Evolutionary conservation across 2,797 vertebrate species (phyloP), one percentile per base, ranked within the genome.

Genomic region (Mionectes olivaceus): DNA sequence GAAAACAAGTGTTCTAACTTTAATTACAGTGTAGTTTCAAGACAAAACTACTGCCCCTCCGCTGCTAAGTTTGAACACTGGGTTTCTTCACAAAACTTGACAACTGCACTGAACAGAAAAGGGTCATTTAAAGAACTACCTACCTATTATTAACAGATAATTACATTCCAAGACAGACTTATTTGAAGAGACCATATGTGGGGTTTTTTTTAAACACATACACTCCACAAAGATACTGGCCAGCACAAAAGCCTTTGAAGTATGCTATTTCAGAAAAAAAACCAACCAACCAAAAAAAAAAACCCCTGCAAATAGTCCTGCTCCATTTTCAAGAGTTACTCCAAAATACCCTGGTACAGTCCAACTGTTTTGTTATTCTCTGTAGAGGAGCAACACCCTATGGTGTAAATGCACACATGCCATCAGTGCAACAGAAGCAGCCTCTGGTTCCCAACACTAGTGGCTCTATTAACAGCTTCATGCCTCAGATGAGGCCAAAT

Each of bases 281-380:
- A 41, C 2, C 15, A 60, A 2, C 5, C 6, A 2, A 5, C 5
- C 2, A 3, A 23, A 28, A 37, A 3, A 3, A 47, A 57, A 16
- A 16, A 52, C 18, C 4, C 13, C 2, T 23, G 32, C 23, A 50
- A 41, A 60, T 16, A 77, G 76, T 41, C 24, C 19, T 70, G 7
- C 33, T 81, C 17, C 11, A 65, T 71, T 86, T 49, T 52, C 5
- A 64, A 52, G 21, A 49, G n/a, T 33, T 75, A 68, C 37, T 59
- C n/a, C 46, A 25, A 44, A 70, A 46, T 32, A 52, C 7, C 11
- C 21, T 46, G 10, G 25, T 50, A 9, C 5, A 46, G 50, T 27
- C 37, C 61, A 64, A 30, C 32, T 64, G 49, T 19, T 89, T 61
- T 41, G 7, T 57, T 77, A 46, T 32, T 57, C 33, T 4, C 10